Evolutionary conservation across 2,888 invertebrate genomes (phyloP), one percentile per base, ranked within the genome.

Genomic region (Phaonia tiefii): DNA sequence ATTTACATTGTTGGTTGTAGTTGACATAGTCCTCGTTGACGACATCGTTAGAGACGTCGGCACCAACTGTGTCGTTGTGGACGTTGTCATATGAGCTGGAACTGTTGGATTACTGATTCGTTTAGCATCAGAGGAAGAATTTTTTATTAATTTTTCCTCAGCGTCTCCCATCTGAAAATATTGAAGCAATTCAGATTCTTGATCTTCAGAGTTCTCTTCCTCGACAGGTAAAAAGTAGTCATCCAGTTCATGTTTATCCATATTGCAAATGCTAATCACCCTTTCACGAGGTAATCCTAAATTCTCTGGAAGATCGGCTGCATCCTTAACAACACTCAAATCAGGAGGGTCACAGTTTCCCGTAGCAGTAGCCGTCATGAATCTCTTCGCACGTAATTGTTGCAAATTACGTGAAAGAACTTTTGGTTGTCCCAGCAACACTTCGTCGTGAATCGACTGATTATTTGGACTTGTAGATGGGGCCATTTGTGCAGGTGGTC

Each of bases 141-240:
- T 89, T 78, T 78, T 81, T 15, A 44, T 72, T 82, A 85, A 85
- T 87, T 89, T 89, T 89, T 89, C 89, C 89, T 90, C 89, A 90
- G 88, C 89, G 85, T 85, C 89, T 88, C 86, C 91, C 90, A 84
- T 90, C 89, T 89, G 95, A 90, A 96, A 96, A 91, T 96, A 96
- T 91, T 96, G 95, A 89, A 96, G 92, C 86, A 97, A 91, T 91
- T 96, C 96, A 88, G 96, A 96, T 89, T 96, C 96, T 87, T 95
- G 95, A 86, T 95, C 95, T 88, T 96, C 95, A 54, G 94, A 94
- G 89, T 94, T 94, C 84, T 93, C 93, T 82, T 95, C 95, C 58
- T 84, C 84, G 89, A 95, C 84, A 60, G 86, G 88, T 84, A 96
- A 92, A 83, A 89, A 89, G 89, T 96, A 96, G 90, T 96, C 96